Base-by-base conservation (phyloP, 2,113 vertebrate species). In the Aythya baeri region DNA sequence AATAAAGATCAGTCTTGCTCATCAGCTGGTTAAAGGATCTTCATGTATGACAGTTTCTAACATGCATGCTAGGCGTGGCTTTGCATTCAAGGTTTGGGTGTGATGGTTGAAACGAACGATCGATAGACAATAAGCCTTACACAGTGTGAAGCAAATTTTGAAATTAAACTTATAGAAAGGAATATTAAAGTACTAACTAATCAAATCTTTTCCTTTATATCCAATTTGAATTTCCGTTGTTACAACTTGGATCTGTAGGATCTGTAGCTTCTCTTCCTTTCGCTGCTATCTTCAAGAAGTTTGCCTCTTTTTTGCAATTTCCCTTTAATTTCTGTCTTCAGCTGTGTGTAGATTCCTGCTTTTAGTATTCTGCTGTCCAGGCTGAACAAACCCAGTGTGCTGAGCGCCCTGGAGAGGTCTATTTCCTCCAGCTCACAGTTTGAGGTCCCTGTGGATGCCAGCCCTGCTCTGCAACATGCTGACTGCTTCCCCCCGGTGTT, bases 61-160 rank as follows among this genome's bases (percentile, higher is more conserved):
- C 44, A 65, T 11, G 18, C 16, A 6, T 32, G 13, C 58, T 66
- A 32, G 91, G 77, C 17, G 86, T 96, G 95, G 74, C 90, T 86
- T 88, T 92, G 65, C 54, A 14, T 8, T 4, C 29, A 55, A 54
- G 43, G 74, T 38, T 83, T 75, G 49, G 46, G 46, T 44, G 73
- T 59, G 73, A 26, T 62, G 57, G 46, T 83, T 83, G 12, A 73
- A 55, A 43, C 29, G 62, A 63, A 20, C 38, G 38, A 49, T 63
- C 62, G 50, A 34, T 14, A 23, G 73, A 68, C 87, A 86, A 81
- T 49, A 31, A 72, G 13, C 52, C 78, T 2, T 29, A 5, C 2
- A 0, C 41, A 21, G 14, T 36, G 14, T 20, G 50, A 88, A 83
- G 31, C 70, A 1, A 27, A 68, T 43, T 84, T 62, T 54, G 6